phyloP scores from a whole-genome alignment of 2,888 invertebrate genomes.

The Orthosia gothica region DNA sequence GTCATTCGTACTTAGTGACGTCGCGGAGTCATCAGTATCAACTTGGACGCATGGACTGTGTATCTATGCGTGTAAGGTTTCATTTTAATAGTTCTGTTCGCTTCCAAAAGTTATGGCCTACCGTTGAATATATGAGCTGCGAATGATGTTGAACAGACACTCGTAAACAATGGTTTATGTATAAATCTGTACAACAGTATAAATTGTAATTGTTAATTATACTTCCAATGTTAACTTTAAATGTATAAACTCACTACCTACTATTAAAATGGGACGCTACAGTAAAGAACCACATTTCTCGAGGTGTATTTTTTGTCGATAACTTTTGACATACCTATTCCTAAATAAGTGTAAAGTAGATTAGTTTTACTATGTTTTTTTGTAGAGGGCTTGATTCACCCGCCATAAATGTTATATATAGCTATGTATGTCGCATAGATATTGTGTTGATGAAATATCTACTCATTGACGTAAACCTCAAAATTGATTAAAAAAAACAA shows the following conservation, averaged over 20 bases:
- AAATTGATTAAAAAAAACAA: conserved; percentile 32
- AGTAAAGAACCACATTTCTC: conserved; percentile 62
- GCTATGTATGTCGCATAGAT: conserved; percentile 70
- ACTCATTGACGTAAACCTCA: conserved; percentile 34
- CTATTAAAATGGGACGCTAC: conserved; percentile 54
- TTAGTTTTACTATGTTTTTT: conserved; percentile 75
- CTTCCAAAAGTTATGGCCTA: background rate
- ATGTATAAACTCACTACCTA: conserved; percentile 7
- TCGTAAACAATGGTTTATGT: background rate
- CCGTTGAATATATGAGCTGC: background rate
- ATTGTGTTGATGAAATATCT: conserved; percentile 46
- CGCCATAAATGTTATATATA: conserved; percentile 70
- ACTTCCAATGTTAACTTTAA: background rate
- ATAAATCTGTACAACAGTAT: background rate
- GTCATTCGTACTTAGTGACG: conserved; percentile 72
- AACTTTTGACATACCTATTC: conserved; percentile 83
- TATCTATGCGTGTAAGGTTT: conserved; percentile 27
- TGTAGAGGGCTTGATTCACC: conserved; percentile 70
- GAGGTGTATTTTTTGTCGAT: conserved; percentile 78
- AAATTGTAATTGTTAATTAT: conserved; percentile 1
- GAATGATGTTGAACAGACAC: background rate
- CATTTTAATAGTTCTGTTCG: conserved; percentile 43
- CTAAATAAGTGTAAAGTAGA: conserved; percentile 87
- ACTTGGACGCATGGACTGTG: conserved; percentile 40
- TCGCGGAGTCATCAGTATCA: conserved; percentile 54